Evolutionary conservation across 2,113 vertebrate genomes (phyloP).

Genomic region (Passerina amoena): DNA sequence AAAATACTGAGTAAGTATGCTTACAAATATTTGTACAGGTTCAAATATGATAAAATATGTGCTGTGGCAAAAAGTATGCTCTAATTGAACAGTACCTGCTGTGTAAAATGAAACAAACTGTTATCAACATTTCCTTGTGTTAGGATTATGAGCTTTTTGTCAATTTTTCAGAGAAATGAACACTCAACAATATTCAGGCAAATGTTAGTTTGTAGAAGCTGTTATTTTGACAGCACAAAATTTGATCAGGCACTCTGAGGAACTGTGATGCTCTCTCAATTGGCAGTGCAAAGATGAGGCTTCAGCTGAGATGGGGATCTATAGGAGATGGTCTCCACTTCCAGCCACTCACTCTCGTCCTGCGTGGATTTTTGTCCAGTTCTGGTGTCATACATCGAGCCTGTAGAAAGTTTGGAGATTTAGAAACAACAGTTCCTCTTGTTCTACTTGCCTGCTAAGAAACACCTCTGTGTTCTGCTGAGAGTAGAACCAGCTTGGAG

Average conservation of each 20-base stretch:
- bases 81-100: conserved; percentile 48
- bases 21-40: conserved; percentile 55
- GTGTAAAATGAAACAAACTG: conserved; percentile 58
- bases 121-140: conserved; percentile 2
- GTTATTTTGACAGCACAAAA: conserved; percentile 49
- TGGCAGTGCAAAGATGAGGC: background rate
- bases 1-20: conserved; percentile 42
- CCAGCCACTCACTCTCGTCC: background rate
- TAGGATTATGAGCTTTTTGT: conserved; percentile 8
- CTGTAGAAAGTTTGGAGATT: background rate
- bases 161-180: background rate
- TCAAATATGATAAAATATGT: conserved; percentile 36
- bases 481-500: background rate
- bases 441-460: background rate
- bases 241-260: background rate
- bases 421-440: background rate
- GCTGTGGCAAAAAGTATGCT: conserved; percentile 16
- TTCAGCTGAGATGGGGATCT: background rate
- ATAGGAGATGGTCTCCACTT: background rate
- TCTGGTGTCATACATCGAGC: background rate
- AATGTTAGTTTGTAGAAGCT: conserved; percentile 44
- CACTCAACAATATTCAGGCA: background rate
- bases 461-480: background rate
- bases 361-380: background rate
- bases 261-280: background rate